Conservation (phyloP, 2,797 vertebrate species). For the Tolypeutes matacus region DNA sequence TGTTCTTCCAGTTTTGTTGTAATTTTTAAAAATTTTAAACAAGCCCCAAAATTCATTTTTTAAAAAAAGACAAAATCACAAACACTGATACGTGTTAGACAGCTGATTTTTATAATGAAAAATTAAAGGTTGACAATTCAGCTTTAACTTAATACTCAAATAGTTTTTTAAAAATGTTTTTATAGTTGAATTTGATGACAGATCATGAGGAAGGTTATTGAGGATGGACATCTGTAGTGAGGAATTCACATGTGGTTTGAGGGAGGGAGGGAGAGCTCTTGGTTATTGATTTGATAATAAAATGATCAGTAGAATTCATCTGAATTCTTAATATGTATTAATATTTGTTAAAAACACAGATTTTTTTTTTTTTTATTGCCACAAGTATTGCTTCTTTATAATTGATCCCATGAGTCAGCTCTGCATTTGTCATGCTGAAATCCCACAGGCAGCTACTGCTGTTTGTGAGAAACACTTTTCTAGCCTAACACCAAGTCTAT, state of each 20-base stretch:
- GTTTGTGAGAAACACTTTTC: slow-evolving; percentile 83
- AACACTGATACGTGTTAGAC: slow-evolving; percentile 24
- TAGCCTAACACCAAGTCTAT: slow-evolving; percentile 79
- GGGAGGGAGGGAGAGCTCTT: slow-evolving; percentile 19
- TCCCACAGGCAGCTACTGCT: slow-evolving; percentile 86
- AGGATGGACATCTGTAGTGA: slow-evolving; percentile 47
- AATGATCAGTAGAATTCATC: slow-evolving; percentile 67
- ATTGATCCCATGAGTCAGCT: slow-evolving; percentile 90
- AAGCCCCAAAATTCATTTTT: slow-evolving; percentile 11
- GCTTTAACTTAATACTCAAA: slow-evolving; percentile 55
- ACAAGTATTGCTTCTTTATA: slow-evolving; percentile 84
- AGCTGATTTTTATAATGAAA: slow-evolving; percentile 70
- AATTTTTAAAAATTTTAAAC: slow-evolving; percentile 65
- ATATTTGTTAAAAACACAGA: slow-evolving; percentile 77
- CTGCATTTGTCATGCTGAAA: slow-evolving; percentile 86
- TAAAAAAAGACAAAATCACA: background rate
- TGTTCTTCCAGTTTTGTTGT: slow-evolving; percentile 62
- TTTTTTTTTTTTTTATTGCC: slow-evolving; percentile 77
- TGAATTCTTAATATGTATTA: slow-evolving; percentile 78
- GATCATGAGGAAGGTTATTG: slow-evolving; percentile 54
- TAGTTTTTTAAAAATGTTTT: slow-evolving; percentile 73
- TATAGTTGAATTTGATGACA: slow-evolving; percentile 68
- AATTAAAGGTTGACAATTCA: slow-evolving; percentile 47
- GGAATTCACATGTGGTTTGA: slow-evolving; percentile 19
- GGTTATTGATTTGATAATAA: slow-evolving; percentile 64